These are phyloP conservation scores for Hemicordylus capensis DNA, from an alignment of 2,113 vertebrate genomes.

Conservation along the genomic window DNA sequence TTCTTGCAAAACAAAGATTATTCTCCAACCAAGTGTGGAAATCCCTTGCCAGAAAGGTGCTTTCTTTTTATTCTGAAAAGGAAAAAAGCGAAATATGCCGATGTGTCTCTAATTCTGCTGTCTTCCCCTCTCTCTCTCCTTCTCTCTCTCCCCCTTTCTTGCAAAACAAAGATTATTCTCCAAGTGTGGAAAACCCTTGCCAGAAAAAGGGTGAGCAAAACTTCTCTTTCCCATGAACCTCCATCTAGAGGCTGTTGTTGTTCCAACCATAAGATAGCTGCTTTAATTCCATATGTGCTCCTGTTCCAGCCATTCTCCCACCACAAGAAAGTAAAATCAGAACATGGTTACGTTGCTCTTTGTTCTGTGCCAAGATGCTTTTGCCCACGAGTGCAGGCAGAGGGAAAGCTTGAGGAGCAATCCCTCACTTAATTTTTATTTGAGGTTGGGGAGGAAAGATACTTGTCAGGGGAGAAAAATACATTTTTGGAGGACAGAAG, in stretches of 20 bases:
- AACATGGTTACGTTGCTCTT: slow-evolving; percentile 39
- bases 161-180: slow-evolving; percentile 68
- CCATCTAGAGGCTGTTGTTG: slow-evolving; percentile 70
- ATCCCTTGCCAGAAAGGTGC: slow-evolving; percentile 71
- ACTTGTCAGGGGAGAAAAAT: too few relatives aligned
- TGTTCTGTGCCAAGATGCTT: neutral
- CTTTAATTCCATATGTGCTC: slow-evolving; percentile 76
- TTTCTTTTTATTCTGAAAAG: slow-evolving; percentile 35
- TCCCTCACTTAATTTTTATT: too few relatives aligned
- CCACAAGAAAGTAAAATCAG: slow-evolving; percentile 36
- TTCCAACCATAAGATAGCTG: slow-evolving; percentile 82
- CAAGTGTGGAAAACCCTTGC: slow-evolving; percentile 68
- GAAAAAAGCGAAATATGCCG: slow-evolving; percentile 43
- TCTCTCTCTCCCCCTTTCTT: too few relatives aligned
- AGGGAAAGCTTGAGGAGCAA: neutral
- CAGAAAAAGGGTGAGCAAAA: slow-evolving; percentile 79
- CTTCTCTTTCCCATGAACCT: slow-evolving; percentile 84
- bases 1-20: slow-evolving; percentile 69
- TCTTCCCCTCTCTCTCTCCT: neutral
- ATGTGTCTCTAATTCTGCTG: slow-evolving; percentile 15
- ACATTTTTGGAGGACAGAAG: too few relatives aligned
- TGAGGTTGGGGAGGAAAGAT: too few relatives aligned
- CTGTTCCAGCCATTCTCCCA: slow-evolving; percentile 56
- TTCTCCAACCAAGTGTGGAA: slow-evolving; percentile 66
- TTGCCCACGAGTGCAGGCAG: slow-evolving; percentile 41